Conservation (phyloP, 2,888 invertebrate species). For the Mythimna impura region DNA sequence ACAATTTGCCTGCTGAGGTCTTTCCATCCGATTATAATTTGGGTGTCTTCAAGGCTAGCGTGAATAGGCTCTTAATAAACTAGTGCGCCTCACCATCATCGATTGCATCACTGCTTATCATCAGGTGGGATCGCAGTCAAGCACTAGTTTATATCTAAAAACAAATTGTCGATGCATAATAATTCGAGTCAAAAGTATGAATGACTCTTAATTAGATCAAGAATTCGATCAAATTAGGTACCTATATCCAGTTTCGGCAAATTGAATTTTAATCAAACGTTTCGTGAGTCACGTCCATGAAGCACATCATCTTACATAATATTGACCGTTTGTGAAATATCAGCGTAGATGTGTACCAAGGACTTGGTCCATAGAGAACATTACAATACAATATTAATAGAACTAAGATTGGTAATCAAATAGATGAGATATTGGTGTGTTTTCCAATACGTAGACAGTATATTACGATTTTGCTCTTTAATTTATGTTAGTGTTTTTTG, state of each 20-base stretch:
- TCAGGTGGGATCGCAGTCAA: no score
- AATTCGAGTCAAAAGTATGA: no score
- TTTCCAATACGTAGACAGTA: constrained; percentile 12
- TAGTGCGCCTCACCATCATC: no score
- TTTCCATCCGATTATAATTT: no score
- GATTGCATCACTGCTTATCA: no score
- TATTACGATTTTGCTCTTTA: not conserved
- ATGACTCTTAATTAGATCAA: constrained; percentile 12
- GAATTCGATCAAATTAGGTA: not conserved
- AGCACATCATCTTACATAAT: not conserved
- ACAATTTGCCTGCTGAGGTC: no score
- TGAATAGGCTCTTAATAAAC: no score
- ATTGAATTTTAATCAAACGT: constrained; percentile 30
- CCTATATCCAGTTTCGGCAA: not conserved
- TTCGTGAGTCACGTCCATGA: constrained; percentile 30
- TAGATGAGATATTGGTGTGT: constrained; percentile 22
- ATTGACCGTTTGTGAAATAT: no score
- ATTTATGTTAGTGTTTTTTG: not conserved
- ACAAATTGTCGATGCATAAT: no score
- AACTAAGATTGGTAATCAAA: constrained; percentile 9
- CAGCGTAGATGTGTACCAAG: constrained; percentile 10
- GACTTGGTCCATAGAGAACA: constrained; percentile 3
- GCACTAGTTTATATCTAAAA: no score
- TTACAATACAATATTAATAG: constrained; percentile 23
- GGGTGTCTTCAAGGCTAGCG: no score